Evolutionary conservation across 2,888 invertebrate species (phyloP).

Genomic region (Ophioninae sp.): DNA sequence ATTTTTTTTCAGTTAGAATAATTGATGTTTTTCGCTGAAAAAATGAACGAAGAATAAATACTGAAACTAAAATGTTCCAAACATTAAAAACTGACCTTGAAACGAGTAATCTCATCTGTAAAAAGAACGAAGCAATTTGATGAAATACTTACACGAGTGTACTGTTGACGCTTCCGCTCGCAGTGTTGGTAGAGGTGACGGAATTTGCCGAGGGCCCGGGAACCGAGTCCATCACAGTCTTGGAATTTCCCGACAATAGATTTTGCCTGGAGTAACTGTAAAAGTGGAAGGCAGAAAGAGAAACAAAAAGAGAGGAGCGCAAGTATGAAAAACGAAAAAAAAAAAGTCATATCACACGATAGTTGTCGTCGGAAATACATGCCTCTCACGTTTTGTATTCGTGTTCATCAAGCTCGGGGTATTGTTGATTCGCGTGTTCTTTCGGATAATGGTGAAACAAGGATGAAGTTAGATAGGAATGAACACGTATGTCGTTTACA

Average conservation of each 20-base stretch:
- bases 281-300: slow-evolving; percentile 69
- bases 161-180: slow-evolving; percentile 68
- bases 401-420: slow-evolving; percentile 30
- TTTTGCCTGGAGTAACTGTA: slow-evolving; percentile 94
- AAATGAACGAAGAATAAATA: neutral
- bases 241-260: slow-evolving; percentile 88
- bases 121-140: neutral
- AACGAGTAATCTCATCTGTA: neutral
- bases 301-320: slow-evolving; percentile 58
- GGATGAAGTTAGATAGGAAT: slow-evolving; percentile 5
- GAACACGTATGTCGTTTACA: slow-evolving; percentile 9
- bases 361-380: slow-evolving; percentile 26
- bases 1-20: neutral
- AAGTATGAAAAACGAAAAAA: slow-evolving; percentile 8
- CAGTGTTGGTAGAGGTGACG: slow-evolving; percentile 67
- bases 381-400: slow-evolving; percentile 38
- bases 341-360: slow-evolving; percentile 55
- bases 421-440: slow-evolving; percentile 10
- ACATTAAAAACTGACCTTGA: neutral
- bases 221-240: slow-evolving; percentile 81
- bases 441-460: slow-evolving; percentile 28
- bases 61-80: neutral
- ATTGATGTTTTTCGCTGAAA: neutral
- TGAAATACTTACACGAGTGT: slow-evolving; percentile 66
- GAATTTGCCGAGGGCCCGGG: slow-evolving; percentile 68